Percentiles rank a stretch among this genome's conserved stretches.
Conservation (phyloP, 1,140 invertebrate species). For the Lerema accius region DNA sequence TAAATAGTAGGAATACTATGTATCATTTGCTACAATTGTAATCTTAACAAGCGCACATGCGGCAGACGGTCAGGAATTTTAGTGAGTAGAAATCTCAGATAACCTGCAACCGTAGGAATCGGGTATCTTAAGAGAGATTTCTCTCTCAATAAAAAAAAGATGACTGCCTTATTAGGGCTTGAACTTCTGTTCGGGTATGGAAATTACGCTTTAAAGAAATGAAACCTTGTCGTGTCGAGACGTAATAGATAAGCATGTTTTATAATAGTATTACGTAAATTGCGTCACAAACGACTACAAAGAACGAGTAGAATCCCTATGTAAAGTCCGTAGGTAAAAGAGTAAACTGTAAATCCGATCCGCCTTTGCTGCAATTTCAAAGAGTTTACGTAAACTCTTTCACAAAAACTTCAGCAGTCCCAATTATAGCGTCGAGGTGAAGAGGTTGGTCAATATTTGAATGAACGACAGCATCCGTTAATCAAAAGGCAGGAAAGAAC, state of each 20-base stretch:
- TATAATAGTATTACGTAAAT: background rate
- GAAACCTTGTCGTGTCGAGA: background rate
- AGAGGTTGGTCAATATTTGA: conserved; percentile 26
- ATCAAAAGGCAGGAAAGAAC: conserved; percentile 19
- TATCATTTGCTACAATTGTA: no score
- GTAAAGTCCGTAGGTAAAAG: background rate
- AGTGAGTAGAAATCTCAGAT: no score
- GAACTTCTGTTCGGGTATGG: background rate
- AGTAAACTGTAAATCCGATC: conserved; percentile 4
- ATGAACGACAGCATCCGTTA: conserved; percentile 21
- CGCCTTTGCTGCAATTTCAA: background rate
- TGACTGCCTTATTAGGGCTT: no score
- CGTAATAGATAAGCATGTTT: background rate
- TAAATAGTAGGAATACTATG: no score
- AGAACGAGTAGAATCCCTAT: background rate
- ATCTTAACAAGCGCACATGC: no score
- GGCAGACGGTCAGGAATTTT: no score
- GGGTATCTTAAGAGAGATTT: no score
- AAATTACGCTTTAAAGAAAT: background rate
- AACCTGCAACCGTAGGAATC: no score
- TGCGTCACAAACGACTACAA: background rate
- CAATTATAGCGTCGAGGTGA: conserved; percentile 14
- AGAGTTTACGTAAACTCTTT: conserved; percentile 20
- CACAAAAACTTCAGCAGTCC: conserved; percentile 16
- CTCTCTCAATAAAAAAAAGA: no score